Base-by-base conservation (phyloP, 2,888 invertebrate species). In the Hoplodrina ambigua region DNA sequence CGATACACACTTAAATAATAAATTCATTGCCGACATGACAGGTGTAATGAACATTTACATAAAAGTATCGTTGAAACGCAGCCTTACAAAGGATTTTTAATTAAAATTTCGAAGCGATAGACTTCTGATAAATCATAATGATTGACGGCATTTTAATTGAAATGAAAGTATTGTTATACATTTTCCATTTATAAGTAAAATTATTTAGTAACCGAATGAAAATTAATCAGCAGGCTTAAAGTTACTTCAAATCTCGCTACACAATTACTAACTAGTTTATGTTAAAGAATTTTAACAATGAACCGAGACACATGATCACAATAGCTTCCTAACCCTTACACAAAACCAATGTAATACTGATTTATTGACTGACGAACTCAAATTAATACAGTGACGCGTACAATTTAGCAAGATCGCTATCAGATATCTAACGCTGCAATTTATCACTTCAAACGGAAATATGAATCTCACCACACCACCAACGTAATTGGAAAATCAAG, bases 401-500 rank as follows among this genome's bases (percentile, higher is more conserved):
- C 56, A 60, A 64, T 76, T 72, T 75, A 80, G 70, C 67, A 69
- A 71, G 80, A 80, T 76, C 57, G 54, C 54, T 77, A 82, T 85
- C 84, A 69, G 69, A 85, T 85, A 79, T 81, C 83, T 75, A 71
- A 78, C 79, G 76, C 83, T 76, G 84, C 82, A 87, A 91, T 89
- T 89, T 91, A 90, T 88, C 86, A 87, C 83, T 80, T 83, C 78
- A 81, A 78, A 84, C 87, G 89, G 92, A 90, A 93, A 94, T 93
- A 93, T 93, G 92, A 93, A 85, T 86, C 82, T 87, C 85, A 89
- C 90, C 86, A 92, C 88, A 89, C 91, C 86, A 92, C 88, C 81
- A 81, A 86, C 87, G 92, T 94, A 94, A 95, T 95, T 94, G 94
- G 93, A 91, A 92, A 93, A 93, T 93, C 92, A 91, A 89, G 87